phyloP scores from a whole-genome alignment of 2,888 invertebrate genomes.

The Rhopalosiphum nymphaeae region DNA sequence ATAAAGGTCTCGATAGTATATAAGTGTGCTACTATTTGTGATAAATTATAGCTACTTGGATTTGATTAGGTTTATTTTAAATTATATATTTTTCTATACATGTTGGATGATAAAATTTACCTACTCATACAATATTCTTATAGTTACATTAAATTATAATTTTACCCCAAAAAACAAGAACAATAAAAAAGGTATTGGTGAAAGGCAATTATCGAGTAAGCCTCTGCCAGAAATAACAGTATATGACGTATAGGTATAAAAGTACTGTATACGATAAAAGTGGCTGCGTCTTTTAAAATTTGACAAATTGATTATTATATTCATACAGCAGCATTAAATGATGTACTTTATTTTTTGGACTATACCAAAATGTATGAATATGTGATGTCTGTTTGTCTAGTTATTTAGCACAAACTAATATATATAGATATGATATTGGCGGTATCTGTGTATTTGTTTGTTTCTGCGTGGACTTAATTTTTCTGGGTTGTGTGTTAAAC shows the following conservation, averaged over 20 bases:
- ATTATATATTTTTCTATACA: not conserved
- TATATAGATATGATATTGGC: not conserved
- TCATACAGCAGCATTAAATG: not conserved
- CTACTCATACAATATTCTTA: not conserved
- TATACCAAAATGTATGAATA: not conserved
- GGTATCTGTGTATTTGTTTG: not conserved
- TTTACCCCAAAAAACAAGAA: not conserved
- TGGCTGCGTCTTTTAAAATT: not conserved
- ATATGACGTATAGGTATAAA: not conserved
- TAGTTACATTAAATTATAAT: not conserved
- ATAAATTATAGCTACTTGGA: not conserved
- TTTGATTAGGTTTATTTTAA: not conserved
- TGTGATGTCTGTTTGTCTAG: not conserved
- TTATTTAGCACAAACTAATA: not conserved
- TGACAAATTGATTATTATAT: not conserved
- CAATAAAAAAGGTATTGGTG: not conserved
- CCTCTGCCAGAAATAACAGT: not conserved
- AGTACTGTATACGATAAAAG: not conserved
- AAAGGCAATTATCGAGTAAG: not conserved
- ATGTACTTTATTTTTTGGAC: not conserved
- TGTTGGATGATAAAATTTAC: not conserved
- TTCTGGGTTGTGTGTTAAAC: not conserved
- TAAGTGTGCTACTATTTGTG: not conserved
- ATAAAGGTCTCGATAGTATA: no score
- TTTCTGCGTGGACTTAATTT: not conserved